Percentiles rank a stretch among this genome's conserved stretches.
These are phyloP conservation scores for Caranx ignobilis DNA, from an alignment of 2,113 vertebrate species.

Conservation along the genomic window DNA sequence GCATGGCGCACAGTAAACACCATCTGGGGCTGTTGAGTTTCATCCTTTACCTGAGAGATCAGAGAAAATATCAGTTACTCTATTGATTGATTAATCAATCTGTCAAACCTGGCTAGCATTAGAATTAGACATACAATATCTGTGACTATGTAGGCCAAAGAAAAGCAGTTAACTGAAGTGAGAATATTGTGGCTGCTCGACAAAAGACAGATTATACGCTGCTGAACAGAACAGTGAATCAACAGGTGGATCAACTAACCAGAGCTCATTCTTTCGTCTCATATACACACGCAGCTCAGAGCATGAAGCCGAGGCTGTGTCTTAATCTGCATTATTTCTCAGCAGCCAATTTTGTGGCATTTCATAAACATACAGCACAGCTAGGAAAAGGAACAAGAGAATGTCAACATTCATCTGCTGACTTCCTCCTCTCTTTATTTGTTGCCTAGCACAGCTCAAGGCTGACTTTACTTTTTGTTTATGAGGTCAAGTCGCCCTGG, in stretches of 20 bases:
- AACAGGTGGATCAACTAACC: slow-evolving; percentile 54
- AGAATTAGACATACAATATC: slow-evolving; percentile 3
- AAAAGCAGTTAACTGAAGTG: slow-evolving; percentile 32
- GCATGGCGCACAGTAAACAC: slow-evolving; percentile 90
- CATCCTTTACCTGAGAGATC: slow-evolving; percentile 87
- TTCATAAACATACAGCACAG: slow-evolving; percentile 29
- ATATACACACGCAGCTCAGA: background rate
- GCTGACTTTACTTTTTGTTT: slow-evolving; percentile 36
- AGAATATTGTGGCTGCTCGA: slow-evolving; percentile 30
- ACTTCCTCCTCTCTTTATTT: slow-evolving; percentile 28
- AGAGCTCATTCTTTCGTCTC: slow-evolving; percentile 25
- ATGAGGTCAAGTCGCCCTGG: slow-evolving; percentile 18
- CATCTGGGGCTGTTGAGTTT: slow-evolving; percentile 89
- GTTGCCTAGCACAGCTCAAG: slow-evolving; percentile 28
- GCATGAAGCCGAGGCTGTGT: slow-evolving; percentile 11
- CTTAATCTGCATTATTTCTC: slow-evolving; percentile 54
- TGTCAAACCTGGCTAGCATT: slow-evolving; percentile 19
- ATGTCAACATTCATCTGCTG: slow-evolving; percentile 52
- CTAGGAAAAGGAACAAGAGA: slow-evolving; percentile 27
- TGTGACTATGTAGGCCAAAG: slow-evolving; percentile 12
- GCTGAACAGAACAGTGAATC: slow-evolving; percentile 37
- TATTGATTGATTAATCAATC: slow-evolving; percentile 24
- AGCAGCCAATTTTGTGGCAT: slow-evolving; percentile 33
- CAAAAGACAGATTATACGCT: slow-evolving; percentile 54
- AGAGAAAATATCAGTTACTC: slow-evolving; percentile 36